These are phyloP conservation scores for Macheiramphus alcinus DNA, from an alignment of 2,113 vertebrate species.

Conservation along the genomic window DNA sequence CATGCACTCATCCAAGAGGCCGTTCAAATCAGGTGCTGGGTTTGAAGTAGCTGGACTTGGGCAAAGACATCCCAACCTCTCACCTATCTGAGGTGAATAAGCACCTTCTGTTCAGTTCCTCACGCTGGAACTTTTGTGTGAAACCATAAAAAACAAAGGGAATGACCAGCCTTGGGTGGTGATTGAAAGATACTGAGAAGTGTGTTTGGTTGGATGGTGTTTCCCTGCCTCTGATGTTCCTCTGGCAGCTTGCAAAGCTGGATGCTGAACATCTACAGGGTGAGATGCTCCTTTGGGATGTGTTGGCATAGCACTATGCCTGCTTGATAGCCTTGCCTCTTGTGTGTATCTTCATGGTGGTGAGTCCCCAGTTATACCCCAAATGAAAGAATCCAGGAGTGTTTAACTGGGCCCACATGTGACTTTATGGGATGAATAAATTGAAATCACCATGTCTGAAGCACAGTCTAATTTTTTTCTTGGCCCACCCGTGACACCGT, in stretches of 20 bases:
- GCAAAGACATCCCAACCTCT: not conserved
- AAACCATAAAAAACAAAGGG: not conserved
- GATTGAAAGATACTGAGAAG: not conserved
- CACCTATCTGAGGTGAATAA: not conserved
- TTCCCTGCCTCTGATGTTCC: not conserved
- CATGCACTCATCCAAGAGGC: not conserved
- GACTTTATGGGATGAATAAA: not conserved
- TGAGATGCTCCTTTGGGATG: not conserved
- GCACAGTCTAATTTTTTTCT: not conserved
- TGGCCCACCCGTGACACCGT: fast-evolving
- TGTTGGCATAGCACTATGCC: not conserved
- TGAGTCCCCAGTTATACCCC: not conserved
- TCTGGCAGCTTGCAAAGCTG: not conserved
- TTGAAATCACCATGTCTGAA: not conserved
- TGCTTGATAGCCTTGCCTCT: not conserved
- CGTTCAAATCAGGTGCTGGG: not conserved
- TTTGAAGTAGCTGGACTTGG: not conserved
- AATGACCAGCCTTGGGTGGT: not conserved
- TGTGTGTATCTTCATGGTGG: not conserved
- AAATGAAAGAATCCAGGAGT: not conserved
- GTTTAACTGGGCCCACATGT: not conserved
- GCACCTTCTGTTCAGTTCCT: not conserved
- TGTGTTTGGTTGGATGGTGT: not conserved
- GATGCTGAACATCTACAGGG: not conserved
- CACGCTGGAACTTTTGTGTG: not conserved